Evolutionary conservation across 1,140 invertebrate species (phyloP).

Genomic region (Apis florea): DNA sequence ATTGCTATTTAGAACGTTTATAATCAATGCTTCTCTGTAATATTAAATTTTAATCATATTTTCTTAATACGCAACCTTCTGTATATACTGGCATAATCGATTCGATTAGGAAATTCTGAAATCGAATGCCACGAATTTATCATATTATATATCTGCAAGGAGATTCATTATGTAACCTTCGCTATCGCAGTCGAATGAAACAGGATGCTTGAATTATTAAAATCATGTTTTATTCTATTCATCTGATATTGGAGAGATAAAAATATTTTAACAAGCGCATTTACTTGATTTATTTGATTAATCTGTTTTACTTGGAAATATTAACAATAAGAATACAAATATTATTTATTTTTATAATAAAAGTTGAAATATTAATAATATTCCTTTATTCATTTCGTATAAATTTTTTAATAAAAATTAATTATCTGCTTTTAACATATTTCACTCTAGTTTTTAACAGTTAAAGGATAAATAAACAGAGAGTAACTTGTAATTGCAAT

Average conservation of each 20-base stretch:
- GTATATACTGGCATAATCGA: conserved; percentile 11
- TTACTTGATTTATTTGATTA: no score
- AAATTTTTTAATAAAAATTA: no score
- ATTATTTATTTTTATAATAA: no score
- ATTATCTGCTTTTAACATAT: no score
- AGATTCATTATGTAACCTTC: conserved; percentile 6
- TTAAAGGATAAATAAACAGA: no score
- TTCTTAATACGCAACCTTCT: not conserved
- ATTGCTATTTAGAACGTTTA: conserved; percentile 4
- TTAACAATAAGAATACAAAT: no score
- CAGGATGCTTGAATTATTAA: conserved; percentile 17
- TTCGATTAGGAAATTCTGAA: conserved; percentile 38
- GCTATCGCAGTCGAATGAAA: not conserved
- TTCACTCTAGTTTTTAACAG: no score
- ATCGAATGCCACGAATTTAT: conserved; percentile 28
- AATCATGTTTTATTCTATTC: not conserved
- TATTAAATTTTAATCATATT: conserved; percentile 19
- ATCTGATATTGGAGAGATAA: not conserved
- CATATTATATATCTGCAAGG: conserved; percentile 15
- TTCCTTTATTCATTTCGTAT: no score
- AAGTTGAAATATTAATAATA: no score
- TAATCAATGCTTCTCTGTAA: not conserved
- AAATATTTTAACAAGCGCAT: not conserved
- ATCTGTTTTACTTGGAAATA: not conserved
- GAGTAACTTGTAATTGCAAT: no score